These are phyloP conservation scores for Rhadinocentrus ornatus DNA, from an alignment of 2,797 vertebrate species.

Conservation along the genomic window DNA sequence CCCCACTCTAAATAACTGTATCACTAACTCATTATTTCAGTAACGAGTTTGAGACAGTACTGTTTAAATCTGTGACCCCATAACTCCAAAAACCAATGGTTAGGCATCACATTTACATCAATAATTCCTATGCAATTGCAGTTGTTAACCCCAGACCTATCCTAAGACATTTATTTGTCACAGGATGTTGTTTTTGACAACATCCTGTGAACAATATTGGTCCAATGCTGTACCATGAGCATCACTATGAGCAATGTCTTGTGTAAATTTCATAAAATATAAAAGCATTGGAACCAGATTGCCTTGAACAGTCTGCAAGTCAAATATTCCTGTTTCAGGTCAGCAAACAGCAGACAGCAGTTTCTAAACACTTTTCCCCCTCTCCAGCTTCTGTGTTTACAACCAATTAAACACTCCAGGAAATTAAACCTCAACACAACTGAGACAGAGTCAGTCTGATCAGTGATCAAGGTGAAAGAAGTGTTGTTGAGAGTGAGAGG, in stretches of 20 bases:
- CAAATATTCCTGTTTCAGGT: slow-evolving; percentile 12
- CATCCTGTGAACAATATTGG: background rate
- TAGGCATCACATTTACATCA: slow-evolving; percentile 43
- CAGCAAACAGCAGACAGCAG: slow-evolving; percentile 8
- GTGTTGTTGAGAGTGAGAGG: slow-evolving; percentile 86
- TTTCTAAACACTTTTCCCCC: slow-evolving; percentile 39
- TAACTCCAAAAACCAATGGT: slow-evolving; percentile 45
- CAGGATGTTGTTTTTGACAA: background rate
- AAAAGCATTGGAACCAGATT: background rate
- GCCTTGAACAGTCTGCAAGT: slow-evolving; percentile 1
- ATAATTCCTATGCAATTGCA: slow-evolving; percentile 36
- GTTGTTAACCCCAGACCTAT: slow-evolving; percentile 11
- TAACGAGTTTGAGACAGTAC: slow-evolving; percentile 64
- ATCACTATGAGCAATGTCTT: background rate
- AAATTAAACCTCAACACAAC: slow-evolving; percentile 89
- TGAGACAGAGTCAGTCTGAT: slow-evolving; percentile 91
- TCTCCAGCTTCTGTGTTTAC: slow-evolving; percentile 83
- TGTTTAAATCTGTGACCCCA: slow-evolving; percentile 62
- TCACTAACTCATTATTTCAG: slow-evolving; percentile 68
- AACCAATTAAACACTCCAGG: slow-evolving; percentile 84
- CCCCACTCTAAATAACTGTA: slow-evolving; percentile 25
- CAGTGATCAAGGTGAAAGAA: slow-evolving; percentile 89
- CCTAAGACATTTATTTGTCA: background rate
- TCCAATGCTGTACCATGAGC: background rate
- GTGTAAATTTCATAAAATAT: background rate